Evolutionary conservation across 2,888 invertebrate species (phyloP).

Genomic region (Allophyes oxyacanthae): DNA sequence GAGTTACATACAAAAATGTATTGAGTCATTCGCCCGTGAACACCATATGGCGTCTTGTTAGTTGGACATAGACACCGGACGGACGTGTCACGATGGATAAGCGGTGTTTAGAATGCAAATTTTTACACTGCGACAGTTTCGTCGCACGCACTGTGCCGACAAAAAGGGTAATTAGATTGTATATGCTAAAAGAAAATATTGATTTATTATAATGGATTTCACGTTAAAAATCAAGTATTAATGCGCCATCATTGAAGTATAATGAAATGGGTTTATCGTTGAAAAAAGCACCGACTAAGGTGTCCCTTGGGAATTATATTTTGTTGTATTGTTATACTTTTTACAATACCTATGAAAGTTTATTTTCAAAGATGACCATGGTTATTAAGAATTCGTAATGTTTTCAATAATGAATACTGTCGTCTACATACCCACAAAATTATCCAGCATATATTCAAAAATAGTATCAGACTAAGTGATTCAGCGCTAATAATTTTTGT

Average conservation of each 20-base stretch:
- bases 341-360: too few relatives aligned
- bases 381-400: too few relatives aligned
- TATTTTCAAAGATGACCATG: too few relatives aligned
- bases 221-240: conserved; percentile 30
- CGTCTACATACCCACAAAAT: too few relatives aligned
- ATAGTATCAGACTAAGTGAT: too few relatives aligned
- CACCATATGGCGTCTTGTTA: conserved; percentile 80
- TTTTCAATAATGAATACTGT: too few relatives aligned
- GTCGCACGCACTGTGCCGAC: conserved; percentile 44
- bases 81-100: conserved; percentile 65
- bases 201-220: conserved; percentile 44
- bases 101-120: conserved; percentile 60
- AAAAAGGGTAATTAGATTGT: conserved; percentile 46
- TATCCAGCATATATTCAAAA: too few relatives aligned
- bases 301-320: conserved; percentile 10
- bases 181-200: conserved; percentile 24
- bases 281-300: conserved; percentile 19
- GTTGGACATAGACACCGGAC: conserved; percentile 72
- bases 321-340: too few relatives aligned
- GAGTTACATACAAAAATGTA: conserved; percentile 65
- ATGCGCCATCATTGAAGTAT: conserved; percentile 29
- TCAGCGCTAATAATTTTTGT: too few relatives aligned
- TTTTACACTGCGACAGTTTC: conserved; percentile 51
- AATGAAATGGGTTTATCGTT: conserved; percentile 13
- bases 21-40: conserved; percentile 75